Base-by-base conservation (phyloP, 2,888 invertebrate species). In the Leuctra nigra region DNA sequence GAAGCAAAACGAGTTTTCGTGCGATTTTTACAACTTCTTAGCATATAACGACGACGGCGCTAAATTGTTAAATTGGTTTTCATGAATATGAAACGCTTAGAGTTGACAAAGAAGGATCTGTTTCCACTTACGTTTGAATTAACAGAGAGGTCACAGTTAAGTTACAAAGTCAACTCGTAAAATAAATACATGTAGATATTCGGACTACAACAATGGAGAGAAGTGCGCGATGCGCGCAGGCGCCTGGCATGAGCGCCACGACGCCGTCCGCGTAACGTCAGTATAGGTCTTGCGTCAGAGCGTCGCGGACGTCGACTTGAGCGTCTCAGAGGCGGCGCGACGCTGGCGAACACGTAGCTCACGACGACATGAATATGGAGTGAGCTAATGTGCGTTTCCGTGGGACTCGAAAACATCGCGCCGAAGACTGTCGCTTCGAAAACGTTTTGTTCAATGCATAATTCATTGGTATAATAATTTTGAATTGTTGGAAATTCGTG, bases 61-160 rank as follows among this genome's bases (percentile, higher is more conserved):
- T 16, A 25, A 47, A 47, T 47, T 47, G 47, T 24, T 47, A 47
- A 47, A 47, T 47, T 47, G 47, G 47, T 24, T 29, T 47, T 39
- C 20, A 47, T 25, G 47, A 47, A 47, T 47, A 47, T 47, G 24
- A 47, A 47, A n/a, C n/a, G n/a, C n/a, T n/a, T n/a, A n/a, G n/a
- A n/a, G n/a, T n/a, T 24, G 47, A 25, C 47, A n/a, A 47, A 24
- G 47, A 47, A 24, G 24, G 39, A 39, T 39, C 39, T 39, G 16
- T 39, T 20, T 16, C 16, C 14, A 39, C 39, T 39, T 39, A 39
- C 39, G 39, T 39, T 20, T 18, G 7, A 7, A 16, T 20, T 39
- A 39, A 7, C 39, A 11, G 16, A 39, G 20, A 20, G 39, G 39
- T 39, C 16, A 39, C 16, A 39, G 39, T 39, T 16, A 39, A 39